phyloP scores from a whole-genome alignment of 2,888 invertebrate species.

The Kryphioiulus occultus region DNA sequence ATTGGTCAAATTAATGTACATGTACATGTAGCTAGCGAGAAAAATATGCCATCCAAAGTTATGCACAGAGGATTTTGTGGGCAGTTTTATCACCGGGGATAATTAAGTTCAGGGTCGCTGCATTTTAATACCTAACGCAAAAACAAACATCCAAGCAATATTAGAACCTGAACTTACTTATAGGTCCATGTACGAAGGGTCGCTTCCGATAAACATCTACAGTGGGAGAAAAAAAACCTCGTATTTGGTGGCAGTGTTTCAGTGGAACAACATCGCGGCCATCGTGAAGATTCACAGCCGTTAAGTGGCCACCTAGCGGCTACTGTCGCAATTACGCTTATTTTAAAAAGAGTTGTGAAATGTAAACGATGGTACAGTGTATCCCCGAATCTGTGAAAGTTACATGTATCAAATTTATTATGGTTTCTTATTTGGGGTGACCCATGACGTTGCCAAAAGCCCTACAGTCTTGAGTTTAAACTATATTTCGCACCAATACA shows the following conservation, averaged over 20 bases:
- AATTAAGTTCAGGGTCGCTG: slow-evolving; percentile 30
- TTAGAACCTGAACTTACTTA: neutral
- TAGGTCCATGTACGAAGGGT: neutral
- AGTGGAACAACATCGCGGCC: neutral
- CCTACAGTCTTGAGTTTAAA: too few species aligned
- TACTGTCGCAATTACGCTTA: neutral
- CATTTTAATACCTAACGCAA: neutral
- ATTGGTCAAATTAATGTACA: neutral
- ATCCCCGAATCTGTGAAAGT: too few species aligned
- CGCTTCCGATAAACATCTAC: neutral
- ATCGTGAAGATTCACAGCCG: neutral
- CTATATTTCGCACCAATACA: too few species aligned
- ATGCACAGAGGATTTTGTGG: neutral
- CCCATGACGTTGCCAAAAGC: too few species aligned
- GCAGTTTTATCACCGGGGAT: neutral
- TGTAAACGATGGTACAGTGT: too few species aligned
- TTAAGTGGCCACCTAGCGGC: neutral
- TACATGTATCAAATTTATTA: too few species aligned
- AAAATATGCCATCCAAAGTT: neutral
- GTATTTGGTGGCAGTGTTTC: neutral
- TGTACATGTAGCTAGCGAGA: neutral
- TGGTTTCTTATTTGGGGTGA: too few species aligned
- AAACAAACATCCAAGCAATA: neutral
- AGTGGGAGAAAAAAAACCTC: neutral
- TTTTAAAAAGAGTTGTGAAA: neutral